Conservation (phyloP, 53 echinoderm and acorn worm genomes). For the Echinometra lucunter region DNA sequence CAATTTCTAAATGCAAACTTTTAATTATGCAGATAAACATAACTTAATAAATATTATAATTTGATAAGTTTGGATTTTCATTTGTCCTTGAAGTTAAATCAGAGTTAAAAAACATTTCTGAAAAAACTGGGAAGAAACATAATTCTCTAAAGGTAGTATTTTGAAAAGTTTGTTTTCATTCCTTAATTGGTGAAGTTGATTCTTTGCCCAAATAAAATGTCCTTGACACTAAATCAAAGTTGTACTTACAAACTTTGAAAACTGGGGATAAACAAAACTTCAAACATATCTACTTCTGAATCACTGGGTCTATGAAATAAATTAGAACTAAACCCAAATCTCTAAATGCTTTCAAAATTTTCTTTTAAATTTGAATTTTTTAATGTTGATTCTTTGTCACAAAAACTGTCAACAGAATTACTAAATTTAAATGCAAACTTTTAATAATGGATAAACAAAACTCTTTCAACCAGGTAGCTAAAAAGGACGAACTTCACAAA, state of each 20-base stretch:
- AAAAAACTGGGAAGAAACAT: not conserved
- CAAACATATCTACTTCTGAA: not conserved
- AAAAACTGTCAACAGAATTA: no score
- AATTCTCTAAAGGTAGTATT: not conserved
- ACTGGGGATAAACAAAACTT: not conserved
- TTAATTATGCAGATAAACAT: constrained; percentile 10
- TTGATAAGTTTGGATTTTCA: not conserved
- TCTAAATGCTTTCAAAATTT: not conserved
- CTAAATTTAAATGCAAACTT: no score
- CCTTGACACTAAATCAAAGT: not conserved
- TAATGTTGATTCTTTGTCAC: no score
- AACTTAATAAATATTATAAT: not conserved
- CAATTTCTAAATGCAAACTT: constrained; percentile 1
- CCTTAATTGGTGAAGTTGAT: not conserved
- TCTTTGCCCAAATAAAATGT: no score
- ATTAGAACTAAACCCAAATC: not conserved
- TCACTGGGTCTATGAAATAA: no score
- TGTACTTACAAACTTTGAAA: not conserved
- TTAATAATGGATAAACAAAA: not conserved
- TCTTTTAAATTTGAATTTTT: no score
- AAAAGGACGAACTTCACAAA: not conserved
- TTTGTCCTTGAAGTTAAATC: not conserved
- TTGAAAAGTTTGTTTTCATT: not conserved
- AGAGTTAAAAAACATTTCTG: not conserved
- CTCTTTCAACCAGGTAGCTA: not conserved